Percentiles rank a stretch among this genome's conserved stretches.
Evolutionary conservation across 2,888 invertebrate species (phyloP).

Genomic region (Drosophila ezoana): DNA sequence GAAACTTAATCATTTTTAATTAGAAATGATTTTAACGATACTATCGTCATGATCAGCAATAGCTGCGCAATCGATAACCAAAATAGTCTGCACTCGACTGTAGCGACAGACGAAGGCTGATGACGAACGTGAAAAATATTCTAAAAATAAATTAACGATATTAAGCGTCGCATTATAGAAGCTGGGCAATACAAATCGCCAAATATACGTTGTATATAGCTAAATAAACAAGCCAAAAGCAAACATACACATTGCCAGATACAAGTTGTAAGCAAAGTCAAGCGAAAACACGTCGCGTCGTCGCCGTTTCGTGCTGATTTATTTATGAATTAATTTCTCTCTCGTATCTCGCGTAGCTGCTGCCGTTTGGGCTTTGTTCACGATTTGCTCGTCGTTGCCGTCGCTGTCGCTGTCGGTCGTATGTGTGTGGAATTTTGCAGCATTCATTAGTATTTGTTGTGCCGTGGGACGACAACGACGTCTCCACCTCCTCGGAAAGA

Average conservation of each 20-base stretch:
- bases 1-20: background rate
- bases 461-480: conserved; percentile 68
- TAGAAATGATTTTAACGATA: conserved; percentile 12
- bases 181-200: conserved; percentile 45
- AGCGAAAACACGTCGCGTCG: conserved; percentile 58
- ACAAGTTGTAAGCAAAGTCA: conserved; percentile 52
- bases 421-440: conserved; percentile 70
- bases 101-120: conserved; percentile 38
- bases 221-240: conserved; percentile 49
- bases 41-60: conserved; percentile 38
- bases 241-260: conserved; percentile 38
- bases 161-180: conserved; percentile 49
- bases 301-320: conserved; percentile 62
- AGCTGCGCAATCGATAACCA: conserved; percentile 33
- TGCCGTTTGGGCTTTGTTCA: conserved; percentile 53
- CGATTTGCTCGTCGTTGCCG: conserved; percentile 37
- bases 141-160: conserved; percentile 59
- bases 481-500: conserved; percentile 44
- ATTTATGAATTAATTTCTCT: conserved; percentile 78
- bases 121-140: conserved; percentile 60
- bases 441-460: conserved; percentile 61
- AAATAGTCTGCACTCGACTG: conserved; percentile 24
- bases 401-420: conserved; percentile 22
- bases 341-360: conserved; percentile 60
- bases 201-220: conserved; percentile 45